These are phyloP conservation scores for Myiagra hebetior DNA, from an alignment of 2,113 vertebrate species.

Conservation along the genomic window DNA sequence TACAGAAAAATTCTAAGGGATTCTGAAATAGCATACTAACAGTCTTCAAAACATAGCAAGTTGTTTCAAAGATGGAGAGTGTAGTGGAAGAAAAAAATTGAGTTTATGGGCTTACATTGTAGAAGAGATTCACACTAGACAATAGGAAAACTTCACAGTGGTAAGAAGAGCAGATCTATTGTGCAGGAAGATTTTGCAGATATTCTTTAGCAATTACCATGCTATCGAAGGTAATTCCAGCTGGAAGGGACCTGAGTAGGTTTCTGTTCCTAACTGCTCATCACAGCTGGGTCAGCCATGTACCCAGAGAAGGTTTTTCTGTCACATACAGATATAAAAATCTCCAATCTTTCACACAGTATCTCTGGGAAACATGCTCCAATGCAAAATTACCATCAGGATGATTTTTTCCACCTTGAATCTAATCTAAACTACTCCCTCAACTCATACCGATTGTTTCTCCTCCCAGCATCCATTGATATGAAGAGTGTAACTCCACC, in stretches of 20 bases:
- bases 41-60: neutral
- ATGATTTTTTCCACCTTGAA: neutral
- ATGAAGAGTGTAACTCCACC: neutral
- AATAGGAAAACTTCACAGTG: neutral
- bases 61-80: neutral
- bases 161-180: neutral
- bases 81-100: neutral
- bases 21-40: neutral
- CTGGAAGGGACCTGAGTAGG: neutral
- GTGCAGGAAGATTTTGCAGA: neutral
- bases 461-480: neutral
- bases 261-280: neutral
- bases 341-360: neutral
- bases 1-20: neutral
- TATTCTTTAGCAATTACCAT: neutral
- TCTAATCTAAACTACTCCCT: neutral
- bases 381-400: neutral
- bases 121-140: neutral
- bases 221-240: neutral
- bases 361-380: neutral
- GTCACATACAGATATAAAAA: neutral
- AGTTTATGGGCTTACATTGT: neutral
- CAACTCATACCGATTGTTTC: neutral
- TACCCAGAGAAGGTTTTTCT: neutral
- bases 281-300: neutral